Percentiles rank a stretch among this genome's conserved stretches.
phyloP scores from a whole-genome alignment of 2,888 invertebrate genomes.

The Lutraria lutraria region DNA sequence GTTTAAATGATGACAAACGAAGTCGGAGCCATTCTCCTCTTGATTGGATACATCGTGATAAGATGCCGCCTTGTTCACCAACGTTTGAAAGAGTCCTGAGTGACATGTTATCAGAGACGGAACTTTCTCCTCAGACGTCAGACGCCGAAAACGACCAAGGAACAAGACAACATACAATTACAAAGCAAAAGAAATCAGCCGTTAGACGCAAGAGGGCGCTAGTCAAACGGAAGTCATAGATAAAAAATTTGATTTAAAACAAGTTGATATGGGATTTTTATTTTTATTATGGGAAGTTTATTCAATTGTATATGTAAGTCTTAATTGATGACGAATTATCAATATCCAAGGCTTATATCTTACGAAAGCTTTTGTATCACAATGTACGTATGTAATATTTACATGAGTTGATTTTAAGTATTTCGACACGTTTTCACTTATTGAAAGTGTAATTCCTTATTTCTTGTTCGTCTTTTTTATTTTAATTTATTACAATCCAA shows the following conservation, averaged over 20 bases:
- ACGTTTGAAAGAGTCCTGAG: neutral
- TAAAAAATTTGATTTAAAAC: neutral
- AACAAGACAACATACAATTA: neutral
- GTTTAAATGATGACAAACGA: neutral
- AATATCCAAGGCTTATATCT: too few species aligned
- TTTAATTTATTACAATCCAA: too few species aligned
- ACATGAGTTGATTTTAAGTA: too few species aligned
- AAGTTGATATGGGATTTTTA: too few species aligned
- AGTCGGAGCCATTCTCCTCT: neutral
- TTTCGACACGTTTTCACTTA: too few species aligned
- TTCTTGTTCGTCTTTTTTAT: too few species aligned
- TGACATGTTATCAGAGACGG: constrained; percentile 12
- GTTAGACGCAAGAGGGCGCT: neutral
- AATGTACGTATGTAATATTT: too few species aligned
- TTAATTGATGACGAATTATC: too few species aligned
- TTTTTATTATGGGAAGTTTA: too few species aligned
- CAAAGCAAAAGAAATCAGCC: neutral
- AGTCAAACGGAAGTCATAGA: neutral
- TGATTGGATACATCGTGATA: constrained; percentile 13
- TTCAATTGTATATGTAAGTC: too few species aligned
- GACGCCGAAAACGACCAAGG: neutral
- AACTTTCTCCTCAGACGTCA: neutral
- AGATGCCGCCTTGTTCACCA: neutral
- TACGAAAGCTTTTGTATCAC: too few species aligned
- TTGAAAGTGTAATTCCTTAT: too few species aligned